phyloP scores from a whole-genome alignment of 2,113 vertebrate genomes.

The Equus quagga region DNA sequence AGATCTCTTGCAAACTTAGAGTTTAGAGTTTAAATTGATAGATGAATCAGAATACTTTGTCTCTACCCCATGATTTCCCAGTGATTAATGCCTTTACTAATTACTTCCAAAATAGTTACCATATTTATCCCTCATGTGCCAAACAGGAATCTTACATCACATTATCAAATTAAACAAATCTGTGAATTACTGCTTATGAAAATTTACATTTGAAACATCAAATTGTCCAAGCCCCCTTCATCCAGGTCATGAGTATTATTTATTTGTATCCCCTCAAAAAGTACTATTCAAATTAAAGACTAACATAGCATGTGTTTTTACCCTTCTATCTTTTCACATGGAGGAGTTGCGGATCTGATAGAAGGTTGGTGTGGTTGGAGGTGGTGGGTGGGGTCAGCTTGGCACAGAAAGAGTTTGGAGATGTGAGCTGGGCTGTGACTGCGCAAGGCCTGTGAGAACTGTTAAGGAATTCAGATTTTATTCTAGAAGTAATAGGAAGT shows the following conservation, averaged over 20 bases:
- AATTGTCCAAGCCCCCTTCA: neutral
- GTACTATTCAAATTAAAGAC: neutral
- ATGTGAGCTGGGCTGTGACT: neutral
- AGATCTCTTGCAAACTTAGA: neutral
- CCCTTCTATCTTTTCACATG: neutral
- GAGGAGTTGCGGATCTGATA: neutral
- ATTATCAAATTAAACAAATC: neutral
- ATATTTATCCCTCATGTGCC: neutral
- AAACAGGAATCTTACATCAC: neutral
- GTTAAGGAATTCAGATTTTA: neutral
- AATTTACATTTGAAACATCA: conserved; percentile 30
- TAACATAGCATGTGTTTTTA: neutral
- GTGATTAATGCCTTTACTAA: neutral
- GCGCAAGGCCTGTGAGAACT: neutral
- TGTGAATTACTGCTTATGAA: neutral
- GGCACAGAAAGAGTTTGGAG: neutral
- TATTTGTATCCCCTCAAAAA: neutral
- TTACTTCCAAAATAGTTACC: neutral
- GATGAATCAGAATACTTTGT: neutral
- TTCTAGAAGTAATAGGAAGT: neutral
- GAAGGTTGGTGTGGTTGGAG: neutral
- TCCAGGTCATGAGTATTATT: neutral
- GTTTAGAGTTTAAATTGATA: neutral
- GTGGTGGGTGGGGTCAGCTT: neutral
- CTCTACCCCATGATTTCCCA: neutral